Conservation (phyloP, 2,888 invertebrate genomes). For the Harpalus rubripes region DNA sequence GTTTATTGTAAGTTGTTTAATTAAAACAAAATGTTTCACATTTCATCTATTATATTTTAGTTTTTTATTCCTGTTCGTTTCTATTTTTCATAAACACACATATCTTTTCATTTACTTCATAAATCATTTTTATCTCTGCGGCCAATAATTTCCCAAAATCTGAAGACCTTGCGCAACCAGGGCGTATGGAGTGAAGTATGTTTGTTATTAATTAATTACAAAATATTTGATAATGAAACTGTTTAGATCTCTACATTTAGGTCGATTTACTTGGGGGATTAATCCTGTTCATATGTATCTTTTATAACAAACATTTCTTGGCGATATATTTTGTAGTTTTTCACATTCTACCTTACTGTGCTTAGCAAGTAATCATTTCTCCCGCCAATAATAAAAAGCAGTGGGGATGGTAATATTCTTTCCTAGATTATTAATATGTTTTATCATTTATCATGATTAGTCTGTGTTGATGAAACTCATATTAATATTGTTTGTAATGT, state of each 20-base stretch:
- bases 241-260: too few species aligned
- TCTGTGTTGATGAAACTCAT: background rate
- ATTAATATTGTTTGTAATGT: background rate
- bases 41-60: slow-evolving; percentile 12
- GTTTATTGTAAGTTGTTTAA: slow-evolving; percentile 66
- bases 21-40: slow-evolving; percentile 65
- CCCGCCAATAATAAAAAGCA: background rate
- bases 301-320: too few species aligned
- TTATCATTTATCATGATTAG: background rate
- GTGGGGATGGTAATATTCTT: background rate
- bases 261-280: too few species aligned
- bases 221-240: too few species aligned
- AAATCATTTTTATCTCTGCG: too few species aligned
- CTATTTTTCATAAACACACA: background rate
- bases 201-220: too few species aligned
- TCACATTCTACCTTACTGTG: too few species aligned
- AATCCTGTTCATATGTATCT: too few species aligned
- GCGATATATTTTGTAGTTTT: too few species aligned
- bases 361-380: background rate
- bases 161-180: too few species aligned
- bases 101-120: background rate
- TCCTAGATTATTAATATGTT: background rate
- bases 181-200: too few species aligned
- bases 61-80: slow-evolving; percentile 2
- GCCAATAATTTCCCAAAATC: too few species aligned